A percentile compares a stretch with the other conserved stretches of the same genome.
These are phyloP conservation scores for Amazona guildingii DNA, from an alignment of 2,113 vertebrate genomes.

Conservation along the genomic window DNA sequence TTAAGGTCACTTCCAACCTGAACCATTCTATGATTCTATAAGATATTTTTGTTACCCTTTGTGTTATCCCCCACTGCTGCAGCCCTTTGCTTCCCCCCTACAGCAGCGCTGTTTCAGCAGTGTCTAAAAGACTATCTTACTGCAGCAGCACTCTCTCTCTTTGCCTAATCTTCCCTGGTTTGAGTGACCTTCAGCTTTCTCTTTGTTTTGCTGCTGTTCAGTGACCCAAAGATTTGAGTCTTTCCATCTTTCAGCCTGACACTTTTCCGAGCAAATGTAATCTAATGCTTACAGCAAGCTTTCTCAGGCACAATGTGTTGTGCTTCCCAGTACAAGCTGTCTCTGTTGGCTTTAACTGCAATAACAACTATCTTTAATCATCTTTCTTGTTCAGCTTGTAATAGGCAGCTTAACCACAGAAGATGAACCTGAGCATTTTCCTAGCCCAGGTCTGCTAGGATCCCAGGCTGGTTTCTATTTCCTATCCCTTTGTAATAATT, in stretches of 20 bases:
- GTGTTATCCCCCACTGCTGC: neutral
- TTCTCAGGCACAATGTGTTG: neutral
- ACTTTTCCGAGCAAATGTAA: neutral
- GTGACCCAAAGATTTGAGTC: neutral
- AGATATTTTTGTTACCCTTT: neutral
- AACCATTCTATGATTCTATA: neutral
- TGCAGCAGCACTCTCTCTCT: neutral
- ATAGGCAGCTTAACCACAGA: neutral
- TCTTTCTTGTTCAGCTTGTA: neutral
- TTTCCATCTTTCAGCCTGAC: neutral
- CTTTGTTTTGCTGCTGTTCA: neutral
- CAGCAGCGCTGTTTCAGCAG: neutral
- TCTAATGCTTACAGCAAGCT: neutral
- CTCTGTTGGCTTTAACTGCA: slow-evolving; percentile 32
- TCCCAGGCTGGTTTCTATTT: neutral
- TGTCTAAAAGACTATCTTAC: neutral
- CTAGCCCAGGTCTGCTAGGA: neutral
- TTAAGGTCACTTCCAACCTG: neutral
- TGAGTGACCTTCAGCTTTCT: neutral
- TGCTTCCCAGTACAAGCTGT: slow-evolving; percentile 33
- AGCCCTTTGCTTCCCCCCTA: neutral
- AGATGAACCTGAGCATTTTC: slow-evolving; percentile 36
- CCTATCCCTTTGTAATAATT: neutral
- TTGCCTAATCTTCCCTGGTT: neutral
- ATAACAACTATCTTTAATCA: slow-evolving; percentile 52